These are phyloP conservation scores for Nomada fucata DNA, from an alignment of 2,888 invertebrate species.

Conservation along the genomic window DNA sequence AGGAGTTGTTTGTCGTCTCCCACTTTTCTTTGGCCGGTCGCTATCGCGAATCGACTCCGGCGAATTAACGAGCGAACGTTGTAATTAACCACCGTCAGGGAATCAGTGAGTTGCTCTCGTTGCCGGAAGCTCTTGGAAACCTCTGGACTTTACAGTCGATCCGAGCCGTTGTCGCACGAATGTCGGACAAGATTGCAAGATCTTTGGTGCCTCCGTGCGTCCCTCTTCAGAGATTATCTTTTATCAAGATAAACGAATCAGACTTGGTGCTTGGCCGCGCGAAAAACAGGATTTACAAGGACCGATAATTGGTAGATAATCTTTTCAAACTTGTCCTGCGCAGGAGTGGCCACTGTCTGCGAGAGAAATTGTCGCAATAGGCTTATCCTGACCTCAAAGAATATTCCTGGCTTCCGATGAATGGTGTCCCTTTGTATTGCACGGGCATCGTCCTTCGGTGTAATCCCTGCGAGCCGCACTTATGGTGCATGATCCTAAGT, in stretches of 20 bases:
- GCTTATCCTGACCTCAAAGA: slow-evolving; percentile 46
- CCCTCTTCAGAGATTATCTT: background rate
- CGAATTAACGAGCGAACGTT: slow-evolving; percentile 56
- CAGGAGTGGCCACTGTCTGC: slow-evolving; percentile 7
- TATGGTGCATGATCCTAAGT: slow-evolving; percentile 16
- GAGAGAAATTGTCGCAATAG: slow-evolving; percentile 48
- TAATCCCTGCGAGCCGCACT: slow-evolving; percentile 50
- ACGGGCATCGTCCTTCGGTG: slow-evolving; percentile 6
- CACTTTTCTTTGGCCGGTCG: slow-evolving; percentile 43
- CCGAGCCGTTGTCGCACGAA: background rate
- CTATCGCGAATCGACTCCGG: slow-evolving; percentile 40
- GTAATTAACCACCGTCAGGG: slow-evolving; percentile 44
- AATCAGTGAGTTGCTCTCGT: slow-evolving; percentile 22
- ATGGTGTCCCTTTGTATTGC: slow-evolving; percentile 9
- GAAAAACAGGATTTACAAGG: slow-evolving; percentile 36
- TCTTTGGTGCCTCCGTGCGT: background rate
- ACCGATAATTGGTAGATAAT: slow-evolving; percentile 42
- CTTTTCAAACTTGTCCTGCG: slow-evolving; percentile 20
- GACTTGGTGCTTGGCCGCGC: background rate
- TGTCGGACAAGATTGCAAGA: background rate
- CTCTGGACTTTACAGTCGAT: slow-evolving; percentile 6
- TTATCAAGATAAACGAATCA: slow-evolving; percentile 7
- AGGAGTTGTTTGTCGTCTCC: slow-evolving; percentile 59
- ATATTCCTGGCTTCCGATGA: slow-evolving; percentile 40
- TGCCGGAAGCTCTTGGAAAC: slow-evolving; percentile 18